These are phyloP conservation scores for Aricia artaxerxes DNA, from an alignment of 2,888 invertebrate genomes.

Conservation along the genomic window DNA sequence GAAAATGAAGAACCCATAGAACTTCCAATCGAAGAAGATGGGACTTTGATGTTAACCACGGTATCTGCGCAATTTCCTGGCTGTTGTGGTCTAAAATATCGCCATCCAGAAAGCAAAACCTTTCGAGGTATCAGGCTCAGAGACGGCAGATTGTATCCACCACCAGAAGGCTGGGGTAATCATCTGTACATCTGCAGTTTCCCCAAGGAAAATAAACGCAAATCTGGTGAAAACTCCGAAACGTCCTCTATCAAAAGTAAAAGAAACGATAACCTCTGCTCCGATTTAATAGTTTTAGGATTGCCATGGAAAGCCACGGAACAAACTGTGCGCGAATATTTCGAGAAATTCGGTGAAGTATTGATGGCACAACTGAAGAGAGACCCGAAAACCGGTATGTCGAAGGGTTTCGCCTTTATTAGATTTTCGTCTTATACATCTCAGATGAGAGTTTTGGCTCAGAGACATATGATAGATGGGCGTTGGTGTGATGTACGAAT, in stretches of 20 bases:
- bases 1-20: conserved; percentile 99
- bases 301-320: conserved; percentile 99
- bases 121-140: conserved; percentile 94
- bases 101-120: conserved; percentile 94
- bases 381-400: conserved; percentile 94
- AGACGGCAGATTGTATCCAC: conserved; percentile 95
- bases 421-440: conserved; percentile 96
- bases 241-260: conserved; percentile 96
- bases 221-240: conserved; percentile 92
- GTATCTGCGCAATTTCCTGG: conserved; percentile 98
- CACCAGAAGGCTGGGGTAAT: conserved; percentile 92
- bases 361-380: conserved; percentile 98
- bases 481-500: conserved; percentile 99
- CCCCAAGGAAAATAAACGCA: conserved; percentile 96
- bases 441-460: conserved; percentile 95
- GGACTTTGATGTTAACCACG: conserved; percentile 94
- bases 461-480: conserved; percentile 98
- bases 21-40: conserved; percentile 97
- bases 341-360: conserved; percentile 98
- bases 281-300: conserved; percentile 98
- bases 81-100: conserved; percentile 96
- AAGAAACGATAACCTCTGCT: conserved; percentile 95
- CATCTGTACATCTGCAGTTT: conserved; percentile 89
- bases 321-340: conserved; percentile 96
- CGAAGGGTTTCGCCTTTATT: conserved; percentile 99